Evolutionary conservation across 1,140 invertebrate species (phyloP), one percentile per base, ranked within the genome.

Genomic region (Drosophila trapezifrons): DNA sequence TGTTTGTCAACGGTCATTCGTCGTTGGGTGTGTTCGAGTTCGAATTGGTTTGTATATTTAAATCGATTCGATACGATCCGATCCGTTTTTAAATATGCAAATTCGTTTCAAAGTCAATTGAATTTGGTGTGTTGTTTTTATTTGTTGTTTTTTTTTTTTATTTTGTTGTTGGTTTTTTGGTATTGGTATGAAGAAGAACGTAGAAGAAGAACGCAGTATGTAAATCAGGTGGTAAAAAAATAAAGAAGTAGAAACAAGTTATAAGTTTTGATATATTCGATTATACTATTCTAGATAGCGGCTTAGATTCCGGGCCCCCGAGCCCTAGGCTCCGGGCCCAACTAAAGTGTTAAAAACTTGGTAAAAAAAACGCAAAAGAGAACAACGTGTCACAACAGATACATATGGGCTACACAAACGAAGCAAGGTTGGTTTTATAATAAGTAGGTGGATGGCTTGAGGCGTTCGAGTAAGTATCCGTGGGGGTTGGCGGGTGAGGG

Each of bases 161-260:
- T 46, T 47, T 58, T 60, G 60, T 40, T 58, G 43, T 77, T 47
- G 62, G 29, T 51, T 22, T 27, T 62, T 64, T 75, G 78, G 75
- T 81, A 81, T 86, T 86, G 71, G 79, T 86, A 85, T 85, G 82
- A 85, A 85, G 81, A 86, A 83, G 80, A 83, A 83, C 83, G 82
- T 85, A 87, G 82, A 82, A 86, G 83, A 85, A 85, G 82, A 85
- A 85, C 82, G 82, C 82, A 85, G 82, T 86, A 85, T 86, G 83
- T 76, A 83, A 86, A 86, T 87, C 78, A 86, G 79, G 82, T 86
- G 67, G 82, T 86, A 82, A 76, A 69, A 69, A 72, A 82, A 62
- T 43, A 63, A 84, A 85, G 64, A 66, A 82, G 72, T 56, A 72
- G 76, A 83, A 83, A 83, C 40, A 81, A 75, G 69, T 86, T 78